These are phyloP conservation scores for Erebia ligea DNA, from an alignment of 2,888 invertebrate genomes.

Conservation along the genomic window DNA sequence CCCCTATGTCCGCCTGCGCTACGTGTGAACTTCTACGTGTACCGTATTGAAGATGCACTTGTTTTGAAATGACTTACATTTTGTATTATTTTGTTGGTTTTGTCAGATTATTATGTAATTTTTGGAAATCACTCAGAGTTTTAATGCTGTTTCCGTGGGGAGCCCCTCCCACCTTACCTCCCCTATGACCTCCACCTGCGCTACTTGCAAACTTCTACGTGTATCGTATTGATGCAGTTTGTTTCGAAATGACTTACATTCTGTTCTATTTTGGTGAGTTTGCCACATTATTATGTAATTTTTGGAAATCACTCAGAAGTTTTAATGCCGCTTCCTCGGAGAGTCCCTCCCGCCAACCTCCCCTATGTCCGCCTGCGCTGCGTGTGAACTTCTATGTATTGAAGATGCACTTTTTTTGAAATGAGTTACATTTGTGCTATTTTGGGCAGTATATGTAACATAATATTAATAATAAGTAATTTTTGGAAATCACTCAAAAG, in stretches of 20 bases:
- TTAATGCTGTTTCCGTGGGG: too few relatives aligned
- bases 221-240: too few relatives aligned
- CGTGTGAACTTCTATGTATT: conserved; percentile 48
- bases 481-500: conserved; percentile 77
- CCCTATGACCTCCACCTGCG: too few relatives aligned
- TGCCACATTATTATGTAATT: too few relatives aligned
- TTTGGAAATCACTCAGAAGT: conserved; percentile 79
- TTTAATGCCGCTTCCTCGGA: conserved; percentile 80
- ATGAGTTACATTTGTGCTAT: conserved; percentile 8
- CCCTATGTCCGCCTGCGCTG: conserved; percentile 36
- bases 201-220: too few relatives aligned
- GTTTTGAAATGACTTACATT: conserved; percentile 23
- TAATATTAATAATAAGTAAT: background rate
- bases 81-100: too few relatives aligned
- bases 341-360: conserved; percentile 44
- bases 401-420: conserved; percentile 37
- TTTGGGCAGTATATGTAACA: background rate
- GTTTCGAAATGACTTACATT: too few relatives aligned
- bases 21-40: conserved; percentile 48
- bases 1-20: conserved; percentile 36
- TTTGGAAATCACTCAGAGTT: too few relatives aligned
- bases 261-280: too few relatives aligned
- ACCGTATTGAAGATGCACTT: conserved; percentile 42
- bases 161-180: too few relatives aligned
- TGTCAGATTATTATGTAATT: too few relatives aligned